Evolutionary conservation across 2,888 invertebrate genomes (phyloP).

Genomic region (Conops quadrifasciatus): DNA sequence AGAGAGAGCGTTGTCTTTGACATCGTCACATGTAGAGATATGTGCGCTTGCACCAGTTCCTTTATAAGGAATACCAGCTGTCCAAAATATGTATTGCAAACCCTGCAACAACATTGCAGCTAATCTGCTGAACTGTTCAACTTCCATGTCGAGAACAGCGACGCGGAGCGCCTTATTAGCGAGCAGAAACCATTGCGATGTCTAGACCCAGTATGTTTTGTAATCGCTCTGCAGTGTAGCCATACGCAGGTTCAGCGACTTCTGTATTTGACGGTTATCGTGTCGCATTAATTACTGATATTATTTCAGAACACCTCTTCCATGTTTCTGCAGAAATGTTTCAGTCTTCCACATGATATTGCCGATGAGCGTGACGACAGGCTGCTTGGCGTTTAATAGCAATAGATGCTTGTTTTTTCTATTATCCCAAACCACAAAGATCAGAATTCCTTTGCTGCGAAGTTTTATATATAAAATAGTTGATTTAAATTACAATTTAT

Average conservation of each 20-base stretch:
- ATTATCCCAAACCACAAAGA: too few species aligned
- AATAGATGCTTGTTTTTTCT: conserved; percentile 75
- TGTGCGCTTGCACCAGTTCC: too few species aligned
- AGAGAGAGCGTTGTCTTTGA: conserved; percentile 77
- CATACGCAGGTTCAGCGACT: conserved; percentile 69
- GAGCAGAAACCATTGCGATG: conserved; percentile 75
- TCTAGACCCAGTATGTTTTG: conserved; percentile 62
- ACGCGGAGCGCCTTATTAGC: conserved; percentile 68
- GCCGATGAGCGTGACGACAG: conserved; percentile 81
- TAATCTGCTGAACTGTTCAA: conserved; percentile 69
- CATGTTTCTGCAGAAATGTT: conserved; percentile 76
- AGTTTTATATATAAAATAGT: too few species aligned
- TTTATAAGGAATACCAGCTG: conserved; percentile 72
- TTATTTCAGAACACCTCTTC: too few species aligned
- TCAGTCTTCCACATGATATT: conserved; percentile 88
- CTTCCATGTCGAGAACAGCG: conserved; percentile 66
- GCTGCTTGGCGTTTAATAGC: conserved; percentile 82
- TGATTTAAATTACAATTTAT: too few species aligned
- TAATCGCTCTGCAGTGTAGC: conserved; percentile 73
- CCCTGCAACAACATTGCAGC: conserved; percentile 66
- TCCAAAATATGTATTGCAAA: conserved; percentile 75
- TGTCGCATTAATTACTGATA: conserved; percentile 63
- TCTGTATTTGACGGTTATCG: conserved; percentile 67
- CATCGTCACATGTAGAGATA: conserved; percentile 81
- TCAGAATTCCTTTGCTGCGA: too few species aligned